Evolutionary conservation across 37 sponge, comb jelly and placozoan genomes (phyloP), one percentile per base, ranked within the genome.

Genomic region (Aplysina aerophoba): DNA sequence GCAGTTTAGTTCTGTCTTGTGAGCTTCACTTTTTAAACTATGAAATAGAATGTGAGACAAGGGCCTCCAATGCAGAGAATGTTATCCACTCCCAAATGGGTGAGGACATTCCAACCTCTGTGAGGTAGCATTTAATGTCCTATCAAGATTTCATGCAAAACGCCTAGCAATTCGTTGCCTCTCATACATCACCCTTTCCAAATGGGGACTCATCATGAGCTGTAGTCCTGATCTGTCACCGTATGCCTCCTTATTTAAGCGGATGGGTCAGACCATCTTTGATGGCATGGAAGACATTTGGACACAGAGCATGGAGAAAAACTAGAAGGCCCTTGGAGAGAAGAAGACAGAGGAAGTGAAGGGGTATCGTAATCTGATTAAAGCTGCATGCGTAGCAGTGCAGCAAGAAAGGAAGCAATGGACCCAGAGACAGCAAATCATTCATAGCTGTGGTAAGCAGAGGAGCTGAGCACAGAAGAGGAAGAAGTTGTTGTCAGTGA

Each of bases 11-110:
- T 1, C 56, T 85, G n/a, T 17, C 59, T 0, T 85, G 86, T 39
- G 27, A 36, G 21, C 37, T 85, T 1, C 86, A 85, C 54, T 54
- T 65, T 0, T 55, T 85, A 19, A 30, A 22, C 0, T 85, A 78
- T 59, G 86, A 78, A 54, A 77, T 85, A 4, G 86, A 85, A 38
- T 77, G 62, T 5, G 39, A 78, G 31, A 16, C 25, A 1, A 75
- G 86, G 37, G 86, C 65, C 20, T 55, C 37, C 0, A 66, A 54
- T 19, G 85, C 74, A 28, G 69, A 71, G 11, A 15, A n/a, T n/a
- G n/a, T 72, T 13, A 54, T 84, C 24, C 85, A 84, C 59, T 34
- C 74, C 4, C 60, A 56, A 15, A 24, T 84, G 85, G 62, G 58
- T 1, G 74, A 5, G 85, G 85, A 21, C 73, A 72, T 37, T 84